Base-by-base conservation (phyloP, 2,113 vertebrate species). In the Cichladusa arquata region DNA sequence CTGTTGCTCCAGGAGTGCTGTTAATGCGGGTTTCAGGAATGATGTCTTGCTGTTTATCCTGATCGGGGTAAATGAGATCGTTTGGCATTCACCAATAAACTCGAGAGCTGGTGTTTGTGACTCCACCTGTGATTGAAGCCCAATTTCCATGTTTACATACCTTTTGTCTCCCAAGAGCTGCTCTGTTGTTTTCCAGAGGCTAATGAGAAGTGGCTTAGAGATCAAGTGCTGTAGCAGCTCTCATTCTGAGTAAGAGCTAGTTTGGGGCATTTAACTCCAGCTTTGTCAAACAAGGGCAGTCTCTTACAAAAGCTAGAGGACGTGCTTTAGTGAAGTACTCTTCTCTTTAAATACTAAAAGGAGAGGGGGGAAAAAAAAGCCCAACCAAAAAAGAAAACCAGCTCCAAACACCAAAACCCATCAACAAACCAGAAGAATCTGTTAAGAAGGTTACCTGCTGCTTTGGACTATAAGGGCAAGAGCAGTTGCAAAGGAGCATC, bases 181-280 rank as follows among this genome's bases (percentile, higher is more conserved):
- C 64, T 95, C 28, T 31, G 44, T 47, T 80, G 22, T 87, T 90
- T 92, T 71, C 36, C 45, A 57, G 84, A 84, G 72, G 47, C 88
- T 88, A 88, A 93, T 71, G 85, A 90, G 90, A 92, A 94, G 92
- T 90, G 94, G 79, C 88, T 95, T 54, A 82, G 90, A 81, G 90
- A 95, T 91, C 78, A 91, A 96, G 96, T 88, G 91, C 86, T 72
- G 9, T 38, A 80, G 90, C 56, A 78, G 54, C 42, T 36, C 78
- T 93, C 65, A 7, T 42, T 67, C 62, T 90, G 69, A 87, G 14
- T 47, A 40, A 88, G 72, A 90, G 85, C 82, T 82, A 22, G 82
- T 93, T 80, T 76, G 89, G 89, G 93, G 78, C 51, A 24, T 95
- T 87, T 89, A 89, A 40, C 71, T 86, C 20, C 51, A 76, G 50